Evolutionary conservation across 1,140 invertebrate species (phyloP).

Genomic region (Papilio helenus): DNA sequence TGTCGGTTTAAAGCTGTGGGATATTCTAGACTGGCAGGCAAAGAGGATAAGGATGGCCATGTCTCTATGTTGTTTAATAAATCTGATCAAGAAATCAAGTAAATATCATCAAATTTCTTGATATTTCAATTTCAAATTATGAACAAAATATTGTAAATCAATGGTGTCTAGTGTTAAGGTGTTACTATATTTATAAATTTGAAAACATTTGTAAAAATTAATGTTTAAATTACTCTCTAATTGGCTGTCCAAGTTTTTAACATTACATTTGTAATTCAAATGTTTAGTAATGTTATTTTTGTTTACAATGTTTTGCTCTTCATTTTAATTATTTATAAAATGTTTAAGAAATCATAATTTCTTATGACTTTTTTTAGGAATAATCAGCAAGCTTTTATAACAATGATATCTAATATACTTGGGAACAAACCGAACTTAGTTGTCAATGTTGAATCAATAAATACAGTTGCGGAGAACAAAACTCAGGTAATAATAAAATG

Average conservation of each 20-base stretch:
- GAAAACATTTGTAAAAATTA: too few species aligned
- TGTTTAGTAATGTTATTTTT: too few species aligned
- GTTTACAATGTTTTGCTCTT: too few species aligned
- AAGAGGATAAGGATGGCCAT: slow-evolving; percentile 93
- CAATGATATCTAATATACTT: slow-evolving; percentile 86
- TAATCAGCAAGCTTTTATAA: slow-evolving; percentile 89
- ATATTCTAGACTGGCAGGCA: slow-evolving; percentile 92
- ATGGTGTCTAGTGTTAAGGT: too few species aligned
- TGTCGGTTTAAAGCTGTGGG: slow-evolving; percentile 97
- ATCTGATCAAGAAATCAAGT: slow-evolving; percentile 88
- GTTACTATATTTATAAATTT: too few species aligned
- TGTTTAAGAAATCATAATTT: slow-evolving; percentile 10
- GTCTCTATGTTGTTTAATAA: slow-evolving; percentile 93
- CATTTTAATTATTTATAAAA: too few species aligned
- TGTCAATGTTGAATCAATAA: slow-evolving; percentile 90
- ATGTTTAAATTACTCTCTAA: too few species aligned
- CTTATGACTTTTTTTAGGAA: slow-evolving; percentile 73
- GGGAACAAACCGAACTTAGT: slow-evolving; percentile 93
- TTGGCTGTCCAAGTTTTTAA: too few species aligned
- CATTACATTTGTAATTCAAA: too few species aligned
- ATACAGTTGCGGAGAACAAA: slow-evolving; percentile 89
- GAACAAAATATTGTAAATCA: too few species aligned
- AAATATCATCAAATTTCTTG: slow-evolving; percentile 46
- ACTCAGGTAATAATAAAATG: slow-evolving; percentile 84
- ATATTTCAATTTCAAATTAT: not conserved